phyloP scores from a whole-genome alignment of 2,888 invertebrate genomes.

The Phalera bucephala region DNA sequence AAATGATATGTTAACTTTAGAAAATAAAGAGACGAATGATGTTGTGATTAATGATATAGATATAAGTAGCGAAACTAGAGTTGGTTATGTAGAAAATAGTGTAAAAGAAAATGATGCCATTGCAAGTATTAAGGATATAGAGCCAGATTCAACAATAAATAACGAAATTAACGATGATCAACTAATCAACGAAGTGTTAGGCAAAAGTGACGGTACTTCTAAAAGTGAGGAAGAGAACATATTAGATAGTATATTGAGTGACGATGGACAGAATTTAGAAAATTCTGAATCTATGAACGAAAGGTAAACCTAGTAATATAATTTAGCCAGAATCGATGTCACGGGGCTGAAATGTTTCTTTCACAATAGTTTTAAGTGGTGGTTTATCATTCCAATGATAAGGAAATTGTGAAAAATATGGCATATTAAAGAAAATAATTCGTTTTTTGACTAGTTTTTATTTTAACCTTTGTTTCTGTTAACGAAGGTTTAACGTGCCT shows the following conservation, averaged over 20 bases:
- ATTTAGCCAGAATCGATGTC: background rate
- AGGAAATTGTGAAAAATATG: background rate
- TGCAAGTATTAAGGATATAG: too few relatives aligned
- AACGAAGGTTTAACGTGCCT: too few relatives aligned
- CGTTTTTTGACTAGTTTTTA: background rate
- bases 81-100: background rate
- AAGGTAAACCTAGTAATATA: slow-evolving; percentile 26
- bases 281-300: slow-evolving; percentile 35
- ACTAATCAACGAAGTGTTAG: slow-evolving; percentile 26
- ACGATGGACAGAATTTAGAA: slow-evolving; percentile 33
- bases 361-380: background rate
- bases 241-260: slow-evolving; percentile 46
- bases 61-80: slow-evolving; percentile 14
- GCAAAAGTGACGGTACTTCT: slow-evolving; percentile 24
- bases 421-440: too few relatives aligned
- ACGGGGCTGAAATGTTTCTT: background rate
- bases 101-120: too few relatives aligned
- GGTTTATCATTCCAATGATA: slow-evolving; percentile 1
- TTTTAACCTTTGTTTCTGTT: too few relatives aligned
- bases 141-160: too few relatives aligned
- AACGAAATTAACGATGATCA: slow-evolving; percentile 27
- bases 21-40: background rate
- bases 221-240: slow-evolving; percentile 43
- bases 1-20: background rate
- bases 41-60: slow-evolving; percentile 5